A percentile compares a stretch with the other conserved stretches of the same genome.
These are phyloP conservation scores for Pseudomyrmex sp. DNA, from an alignment of 1,140 invertebrate species.

Conservation along the genomic window DNA sequence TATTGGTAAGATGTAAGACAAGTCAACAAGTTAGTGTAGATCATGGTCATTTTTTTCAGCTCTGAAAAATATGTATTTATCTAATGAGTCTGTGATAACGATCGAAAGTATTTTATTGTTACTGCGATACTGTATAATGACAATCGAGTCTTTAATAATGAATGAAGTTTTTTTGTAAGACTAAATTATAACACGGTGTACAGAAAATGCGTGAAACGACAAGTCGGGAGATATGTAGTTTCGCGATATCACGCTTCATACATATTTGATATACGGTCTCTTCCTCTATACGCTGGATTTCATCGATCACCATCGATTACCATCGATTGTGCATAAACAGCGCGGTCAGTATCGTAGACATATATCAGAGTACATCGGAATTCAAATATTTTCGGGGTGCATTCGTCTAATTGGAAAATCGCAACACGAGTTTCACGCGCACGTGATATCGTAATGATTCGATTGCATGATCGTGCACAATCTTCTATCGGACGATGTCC, in stretches of 20 bases:
- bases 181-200: not conserved
- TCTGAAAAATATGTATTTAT: too few species aligned
- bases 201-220: not conserved
- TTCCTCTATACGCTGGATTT: not conserved
- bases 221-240: not conserved
- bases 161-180: not conserved
- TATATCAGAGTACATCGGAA: not conserved
- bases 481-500: slow-evolving; percentile 7
- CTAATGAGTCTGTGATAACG: too few species aligned
- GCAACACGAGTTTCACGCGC: not conserved
- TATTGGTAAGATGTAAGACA: slow-evolving; percentile 92
- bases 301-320: slow-evolving; percentile 12
- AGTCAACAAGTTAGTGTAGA: not conserved
- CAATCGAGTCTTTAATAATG: too few species aligned
- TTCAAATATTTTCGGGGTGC: not conserved
- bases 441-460: not conserved
- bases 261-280: slow-evolving; percentile 30
- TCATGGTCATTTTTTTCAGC: too few species aligned
- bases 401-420: not conserved
- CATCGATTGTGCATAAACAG: not conserved
- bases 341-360: not conserved
- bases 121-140: too few species aligned
- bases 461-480: not conserved
- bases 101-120: not conserved
- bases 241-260: slow-evolving; percentile 47